Conservation (phyloP, 2,888 invertebrate genomes). For the Celastrina argiolus region DNA sequence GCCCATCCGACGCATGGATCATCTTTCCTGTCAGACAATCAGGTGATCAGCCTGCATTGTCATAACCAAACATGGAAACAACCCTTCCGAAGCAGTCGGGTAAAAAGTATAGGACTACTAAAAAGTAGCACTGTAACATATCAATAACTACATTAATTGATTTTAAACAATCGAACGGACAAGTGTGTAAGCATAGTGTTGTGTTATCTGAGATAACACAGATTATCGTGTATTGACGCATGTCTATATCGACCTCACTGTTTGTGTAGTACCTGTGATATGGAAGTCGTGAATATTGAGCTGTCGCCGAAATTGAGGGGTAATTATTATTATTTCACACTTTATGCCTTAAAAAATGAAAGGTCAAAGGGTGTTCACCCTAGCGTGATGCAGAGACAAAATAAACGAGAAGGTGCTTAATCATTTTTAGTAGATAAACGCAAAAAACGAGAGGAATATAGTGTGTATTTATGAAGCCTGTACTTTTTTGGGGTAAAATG, state of each 20-base stretch:
- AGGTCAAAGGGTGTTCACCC: no score
- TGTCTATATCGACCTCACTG: slow-evolving; percentile 45
- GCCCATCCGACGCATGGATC: no score
- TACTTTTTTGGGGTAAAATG: no score
- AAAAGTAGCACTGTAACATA: neutral
- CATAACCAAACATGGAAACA: no score
- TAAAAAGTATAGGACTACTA: neutral
- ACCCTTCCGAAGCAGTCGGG: neutral
- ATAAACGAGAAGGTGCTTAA: no score
- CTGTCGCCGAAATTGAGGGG: slow-evolving; percentile 6
- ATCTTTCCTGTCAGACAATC: no score
- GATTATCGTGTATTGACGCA: slow-evolving; percentile 66
- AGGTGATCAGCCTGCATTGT: no score
- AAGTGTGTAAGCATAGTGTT: neutral
- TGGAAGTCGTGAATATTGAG: slow-evolving; percentile 10
- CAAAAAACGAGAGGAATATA: no score
- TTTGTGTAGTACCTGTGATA: slow-evolving; percentile 14
- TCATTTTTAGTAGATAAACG: no score
- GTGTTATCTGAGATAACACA: slow-evolving; percentile 54
- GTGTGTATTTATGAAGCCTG: no score
- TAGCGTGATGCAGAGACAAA: no score
- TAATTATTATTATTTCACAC: neutral
- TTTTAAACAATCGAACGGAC: neutral
- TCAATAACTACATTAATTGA: neutral
- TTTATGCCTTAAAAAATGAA: no score